phyloP scores from a whole-genome alignment of 2,888 invertebrate genomes.

The Drosophila demipolita region DNA sequence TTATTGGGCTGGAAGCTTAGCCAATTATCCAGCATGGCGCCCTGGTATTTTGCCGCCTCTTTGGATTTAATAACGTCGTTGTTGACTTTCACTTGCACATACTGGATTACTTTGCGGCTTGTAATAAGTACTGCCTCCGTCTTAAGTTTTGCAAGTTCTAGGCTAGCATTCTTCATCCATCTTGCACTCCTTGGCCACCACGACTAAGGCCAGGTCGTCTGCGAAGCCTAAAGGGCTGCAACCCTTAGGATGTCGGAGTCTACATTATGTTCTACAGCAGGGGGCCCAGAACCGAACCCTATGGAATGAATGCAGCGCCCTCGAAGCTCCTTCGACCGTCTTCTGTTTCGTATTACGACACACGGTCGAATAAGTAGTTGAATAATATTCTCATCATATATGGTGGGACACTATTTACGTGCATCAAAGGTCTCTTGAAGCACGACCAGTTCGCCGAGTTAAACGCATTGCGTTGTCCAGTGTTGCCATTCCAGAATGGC shows the following conservation, averaged over 20 bases:
- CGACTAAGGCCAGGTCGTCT: not conserved
- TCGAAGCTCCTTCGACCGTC: not conserved
- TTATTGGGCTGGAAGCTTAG: not conserved
- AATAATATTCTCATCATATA: too few species aligned
- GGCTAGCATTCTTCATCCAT: not conserved
- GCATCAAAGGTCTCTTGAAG: too few species aligned
- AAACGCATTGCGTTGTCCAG: too few species aligned
- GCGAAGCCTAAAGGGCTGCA: not conserved
- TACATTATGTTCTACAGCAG: too few species aligned
- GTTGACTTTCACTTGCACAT: not conserved
- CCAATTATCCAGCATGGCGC: not conserved
- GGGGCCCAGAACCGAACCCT: too few species aligned
- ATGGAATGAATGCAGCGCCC: not conserved
- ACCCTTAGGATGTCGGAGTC: not conserved
- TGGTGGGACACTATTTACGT: not conserved
- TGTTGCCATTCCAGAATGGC: too few species aligned
- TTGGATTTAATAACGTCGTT: not conserved
- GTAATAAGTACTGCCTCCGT: not conserved
- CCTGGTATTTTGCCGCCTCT: not conserved
- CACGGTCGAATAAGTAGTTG: too few species aligned
- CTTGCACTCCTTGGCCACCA: not conserved
- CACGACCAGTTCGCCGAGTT: too few species aligned
- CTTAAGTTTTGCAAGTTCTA: not conserved
- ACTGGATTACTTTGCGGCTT: not conserved
- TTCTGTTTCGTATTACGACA: too few species aligned